phyloP scores from a whole-genome alignment of 2,113 vertebrate species.

The Neogale vison region DNA sequence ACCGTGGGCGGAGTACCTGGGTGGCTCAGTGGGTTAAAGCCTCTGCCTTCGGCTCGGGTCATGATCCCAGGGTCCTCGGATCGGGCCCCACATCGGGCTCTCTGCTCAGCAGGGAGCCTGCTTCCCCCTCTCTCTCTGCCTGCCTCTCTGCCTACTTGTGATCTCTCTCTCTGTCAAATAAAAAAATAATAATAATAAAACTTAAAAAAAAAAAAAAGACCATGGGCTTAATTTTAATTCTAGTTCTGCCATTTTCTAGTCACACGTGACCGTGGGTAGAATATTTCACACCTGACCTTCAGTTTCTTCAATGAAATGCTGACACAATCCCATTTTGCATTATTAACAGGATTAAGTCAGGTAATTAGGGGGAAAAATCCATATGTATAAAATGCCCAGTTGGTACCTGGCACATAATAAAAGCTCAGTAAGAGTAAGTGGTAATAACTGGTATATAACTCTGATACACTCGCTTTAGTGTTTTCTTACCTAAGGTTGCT shows the following conservation, averaged over 20 bases:
- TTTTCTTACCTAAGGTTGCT: not conserved
- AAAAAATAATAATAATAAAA: too few relatives aligned
- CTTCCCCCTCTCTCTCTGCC: too few relatives aligned
- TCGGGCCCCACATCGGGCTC: too few relatives aligned
- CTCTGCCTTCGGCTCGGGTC: too few relatives aligned
- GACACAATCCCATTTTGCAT: not conserved
- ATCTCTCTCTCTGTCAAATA: too few relatives aligned
- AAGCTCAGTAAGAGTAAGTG: not conserved
- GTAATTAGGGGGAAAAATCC: not conserved
- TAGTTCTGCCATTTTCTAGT: not conserved
- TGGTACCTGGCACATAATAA: not conserved
- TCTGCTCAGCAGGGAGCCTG: too few relatives aligned
- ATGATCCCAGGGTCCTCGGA: too few relatives aligned
- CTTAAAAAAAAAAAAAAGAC: too few relatives aligned
- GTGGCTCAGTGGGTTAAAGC: too few relatives aligned
- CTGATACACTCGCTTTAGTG: not conserved
- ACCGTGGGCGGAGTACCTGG: not conserved
- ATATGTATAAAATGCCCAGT: not conserved
- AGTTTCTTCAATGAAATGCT: slow-evolving; percentile 2
- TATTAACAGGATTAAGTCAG: not conserved
- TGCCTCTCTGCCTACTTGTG: too few relatives aligned
- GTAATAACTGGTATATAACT: not conserved
- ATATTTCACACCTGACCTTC: not conserved
- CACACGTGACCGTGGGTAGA: not conserved
- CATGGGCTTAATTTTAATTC: not conserved